Evolutionary conservation across 2,113 vertebrate genomes (phyloP).

Genomic region (Pogonocichla stellata): DNA sequence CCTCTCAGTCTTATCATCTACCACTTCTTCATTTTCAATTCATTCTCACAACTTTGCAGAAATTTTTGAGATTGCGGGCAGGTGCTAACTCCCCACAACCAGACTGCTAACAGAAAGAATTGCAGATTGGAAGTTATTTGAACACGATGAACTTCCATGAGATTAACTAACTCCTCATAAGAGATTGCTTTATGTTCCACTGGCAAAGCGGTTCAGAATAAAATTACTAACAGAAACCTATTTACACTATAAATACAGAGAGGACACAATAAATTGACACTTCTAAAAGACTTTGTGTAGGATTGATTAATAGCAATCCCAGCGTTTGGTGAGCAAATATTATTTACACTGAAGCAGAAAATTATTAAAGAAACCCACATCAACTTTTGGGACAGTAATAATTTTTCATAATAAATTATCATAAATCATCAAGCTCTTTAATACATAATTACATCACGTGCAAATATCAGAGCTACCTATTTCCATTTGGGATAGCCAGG

Average conservation of each 20-base stretch:
- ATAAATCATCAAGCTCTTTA: neutral
- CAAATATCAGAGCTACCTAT: neutral
- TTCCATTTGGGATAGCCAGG: neutral
- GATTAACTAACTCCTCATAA: neutral
- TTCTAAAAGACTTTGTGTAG: neutral
- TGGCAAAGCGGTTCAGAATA: neutral
- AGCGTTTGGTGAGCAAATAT: neutral
- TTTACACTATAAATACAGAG: neutral
- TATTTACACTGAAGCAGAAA: neutral
- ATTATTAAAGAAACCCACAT: neutral
- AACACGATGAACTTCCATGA: neutral
- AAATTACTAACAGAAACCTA: neutral
- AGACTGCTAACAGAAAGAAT: neutral
- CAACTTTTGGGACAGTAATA: neutral
- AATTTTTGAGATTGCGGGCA: neutral
- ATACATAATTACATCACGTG: neutral
- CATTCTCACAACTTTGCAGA: neutral
- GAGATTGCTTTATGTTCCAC: neutral
- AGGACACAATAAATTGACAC: neutral
- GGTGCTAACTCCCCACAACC: neutral
- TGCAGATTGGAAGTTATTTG: neutral
- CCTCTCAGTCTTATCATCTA: constrained; percentile 7
- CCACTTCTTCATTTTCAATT: neutral
- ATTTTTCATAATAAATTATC: neutral
- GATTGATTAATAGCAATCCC: neutral